Evolutionary conservation across 1,140 invertebrate species (phyloP).

Genomic region (Cydia amplana): DNA sequence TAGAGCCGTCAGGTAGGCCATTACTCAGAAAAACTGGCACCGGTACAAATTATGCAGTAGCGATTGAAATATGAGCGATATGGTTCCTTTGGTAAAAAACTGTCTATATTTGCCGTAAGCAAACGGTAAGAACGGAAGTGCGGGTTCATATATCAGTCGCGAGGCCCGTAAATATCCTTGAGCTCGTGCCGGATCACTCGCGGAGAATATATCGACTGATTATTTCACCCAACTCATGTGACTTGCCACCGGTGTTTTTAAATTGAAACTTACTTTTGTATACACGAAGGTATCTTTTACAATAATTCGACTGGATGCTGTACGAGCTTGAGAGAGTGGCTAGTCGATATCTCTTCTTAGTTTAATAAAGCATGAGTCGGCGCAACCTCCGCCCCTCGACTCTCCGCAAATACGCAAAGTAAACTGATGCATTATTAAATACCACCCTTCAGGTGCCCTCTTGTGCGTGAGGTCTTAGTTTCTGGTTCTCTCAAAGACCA

Average conservation of each 20-base stretch:
- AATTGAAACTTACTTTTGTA: neutral
- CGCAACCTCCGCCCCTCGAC: conserved; percentile 38
- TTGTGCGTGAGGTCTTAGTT: conserved; percentile 18
- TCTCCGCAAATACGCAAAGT: conserved; percentile 52
- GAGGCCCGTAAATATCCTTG: conserved; percentile 54
- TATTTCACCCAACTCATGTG: neutral
- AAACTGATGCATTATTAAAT: conserved; percentile 58
- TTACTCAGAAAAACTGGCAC: conserved; percentile 27
- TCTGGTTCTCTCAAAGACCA: neutral
- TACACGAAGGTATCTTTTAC: neutral
- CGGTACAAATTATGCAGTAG: conserved; percentile 35
- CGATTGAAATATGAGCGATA: conserved; percentile 36
- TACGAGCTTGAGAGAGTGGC: neutral
- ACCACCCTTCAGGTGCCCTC: conserved; percentile 43
- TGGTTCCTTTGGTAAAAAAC: conserved; percentile 26
- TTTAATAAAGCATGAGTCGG: conserved; percentile 55
- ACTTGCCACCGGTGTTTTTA: neutral
- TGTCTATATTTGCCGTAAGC: conserved; percentile 35
- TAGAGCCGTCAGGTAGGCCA: conserved; percentile 13
- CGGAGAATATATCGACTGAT: conserved; percentile 41
- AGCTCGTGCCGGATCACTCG: conserved; percentile 41
- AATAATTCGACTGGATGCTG: neutral
- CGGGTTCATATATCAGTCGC: conserved; percentile 58
- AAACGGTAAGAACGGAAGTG: conserved; percentile 48
- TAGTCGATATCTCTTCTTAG: conserved; percentile 35